Evolutionary conservation across 2,888 invertebrate genomes (phyloP).

Genomic region (Drosophila koepferae): DNA sequence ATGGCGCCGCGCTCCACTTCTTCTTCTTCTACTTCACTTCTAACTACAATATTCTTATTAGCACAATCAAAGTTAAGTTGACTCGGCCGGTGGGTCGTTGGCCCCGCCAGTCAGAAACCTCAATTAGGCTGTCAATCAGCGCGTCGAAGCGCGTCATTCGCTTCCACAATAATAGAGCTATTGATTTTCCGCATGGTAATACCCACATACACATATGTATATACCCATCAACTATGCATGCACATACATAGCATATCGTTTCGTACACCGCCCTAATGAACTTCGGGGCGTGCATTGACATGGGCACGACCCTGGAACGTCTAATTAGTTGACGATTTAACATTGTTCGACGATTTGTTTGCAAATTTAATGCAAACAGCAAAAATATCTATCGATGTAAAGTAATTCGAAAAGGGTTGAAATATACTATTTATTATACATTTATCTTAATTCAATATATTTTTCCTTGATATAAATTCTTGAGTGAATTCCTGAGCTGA

Average conservation of each 20-base stretch:
- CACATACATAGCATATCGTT: not conserved
- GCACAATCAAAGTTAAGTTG: conserved; percentile 25
- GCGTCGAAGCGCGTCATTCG: conserved; percentile 45
- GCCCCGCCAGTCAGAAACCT: conserved; percentile 68
- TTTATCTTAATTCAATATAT: not conserved
- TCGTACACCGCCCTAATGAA: conserved; percentile 43
- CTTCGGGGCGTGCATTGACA: conserved; percentile 44
- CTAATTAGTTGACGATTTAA: conserved; percentile 61
- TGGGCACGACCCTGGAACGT: conserved; percentile 56
- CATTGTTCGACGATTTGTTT: conserved; percentile 24
- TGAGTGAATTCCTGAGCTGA: too few species aligned
- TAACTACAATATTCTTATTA: conserved; percentile 64
- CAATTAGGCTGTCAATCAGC: conserved; percentile 77
- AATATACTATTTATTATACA: not conserved
- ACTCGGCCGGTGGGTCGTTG: conserved; percentile 52
- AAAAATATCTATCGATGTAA: not conserved
- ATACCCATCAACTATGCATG: not conserved
- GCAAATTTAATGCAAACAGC: conserved; percentile 8
- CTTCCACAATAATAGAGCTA: conserved; percentile 68
- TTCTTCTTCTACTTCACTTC: not conserved
- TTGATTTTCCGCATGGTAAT: conserved; percentile 59
- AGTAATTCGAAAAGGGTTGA: not conserved
- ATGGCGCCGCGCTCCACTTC: not conserved
- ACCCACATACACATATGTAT: not conserved
- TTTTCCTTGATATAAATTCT: not conserved